Percentiles rank a stretch among this genome's conserved stretches.
These are phyloP conservation scores for Phasianus colchicus DNA, from an alignment of 2,113 vertebrate species.

Conservation along the genomic window DNA sequence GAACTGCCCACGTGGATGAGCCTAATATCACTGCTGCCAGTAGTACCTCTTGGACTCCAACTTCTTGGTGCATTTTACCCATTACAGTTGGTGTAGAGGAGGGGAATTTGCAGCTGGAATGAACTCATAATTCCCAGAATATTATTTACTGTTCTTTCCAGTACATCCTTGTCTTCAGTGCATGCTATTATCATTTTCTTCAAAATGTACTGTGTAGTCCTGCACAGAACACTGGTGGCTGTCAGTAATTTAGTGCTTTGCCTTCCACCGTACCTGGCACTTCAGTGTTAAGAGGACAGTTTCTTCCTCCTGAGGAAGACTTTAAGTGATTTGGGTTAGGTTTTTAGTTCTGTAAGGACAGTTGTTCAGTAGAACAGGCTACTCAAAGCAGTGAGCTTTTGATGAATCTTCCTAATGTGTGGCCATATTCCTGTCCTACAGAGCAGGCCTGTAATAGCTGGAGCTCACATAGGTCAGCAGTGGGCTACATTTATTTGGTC, in stretches of 20 bases:
- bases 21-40: background rate
- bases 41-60: background rate
- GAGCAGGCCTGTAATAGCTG: background rate
- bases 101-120: background rate
- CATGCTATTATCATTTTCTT: fast-evolving
- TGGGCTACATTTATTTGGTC: fast-evolving
- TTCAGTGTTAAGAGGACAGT: background rate
- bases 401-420: background rate
- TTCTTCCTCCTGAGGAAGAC: background rate
- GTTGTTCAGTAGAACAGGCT: background rate
- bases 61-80: fast-evolving
- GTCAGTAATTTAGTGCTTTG: background rate
- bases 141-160: background rate
- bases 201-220: background rate
- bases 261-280: fast-evolving
- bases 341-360: background rate
- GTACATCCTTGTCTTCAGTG: background rate
- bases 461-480: fast-evolving
- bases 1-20: fast-evolving
- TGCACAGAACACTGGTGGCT: no score
- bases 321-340: background rate
- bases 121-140: background rate
- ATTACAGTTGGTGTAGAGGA: fast-evolving
- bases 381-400: background rate
- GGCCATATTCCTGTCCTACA: background rate